Evolutionary conservation across 2,888 invertebrate species (phyloP).

Genomic region (Tipula lateralis): DNA sequence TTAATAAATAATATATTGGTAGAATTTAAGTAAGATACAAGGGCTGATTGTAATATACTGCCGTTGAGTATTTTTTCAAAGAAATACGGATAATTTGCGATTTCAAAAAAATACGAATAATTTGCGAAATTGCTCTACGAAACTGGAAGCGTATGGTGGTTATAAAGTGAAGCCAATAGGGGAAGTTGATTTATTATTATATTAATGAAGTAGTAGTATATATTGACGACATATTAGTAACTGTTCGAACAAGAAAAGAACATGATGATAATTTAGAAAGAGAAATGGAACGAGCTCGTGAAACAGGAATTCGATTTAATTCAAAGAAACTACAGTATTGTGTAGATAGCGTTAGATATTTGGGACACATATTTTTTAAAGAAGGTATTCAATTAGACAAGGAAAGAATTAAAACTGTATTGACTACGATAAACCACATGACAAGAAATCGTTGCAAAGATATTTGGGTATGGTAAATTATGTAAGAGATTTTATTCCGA

Average conservation of each 20-base stretch:
- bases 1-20: neutral
- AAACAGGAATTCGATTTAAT: too few species aligned
- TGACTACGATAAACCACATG: too few species aligned
- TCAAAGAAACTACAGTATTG: constrained; percentile 33
- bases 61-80: neutral
- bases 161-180: neutral
- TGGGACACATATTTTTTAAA: neutral
- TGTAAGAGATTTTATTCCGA: too few species aligned
- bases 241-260: too few species aligned
- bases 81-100: too few species aligned
- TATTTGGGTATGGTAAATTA: too few species aligned
- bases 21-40: neutral
- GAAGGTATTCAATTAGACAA: too few species aligned
- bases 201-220: neutral
- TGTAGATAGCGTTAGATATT: constrained; percentile 24
- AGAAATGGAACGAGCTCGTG: neutral
- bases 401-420: too few species aligned
- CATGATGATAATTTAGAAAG: neutral
- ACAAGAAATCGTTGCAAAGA: too few species aligned
- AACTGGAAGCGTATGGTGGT: neutral
- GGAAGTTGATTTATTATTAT: neutral
- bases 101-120: too few species aligned
- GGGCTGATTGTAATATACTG: neutral
- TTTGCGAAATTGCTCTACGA: neutral
- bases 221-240: neutral